These are phyloP conservation scores for Campoplex capitator DNA, from an alignment of 2,888 invertebrate species.

Conservation along the genomic window DNA sequence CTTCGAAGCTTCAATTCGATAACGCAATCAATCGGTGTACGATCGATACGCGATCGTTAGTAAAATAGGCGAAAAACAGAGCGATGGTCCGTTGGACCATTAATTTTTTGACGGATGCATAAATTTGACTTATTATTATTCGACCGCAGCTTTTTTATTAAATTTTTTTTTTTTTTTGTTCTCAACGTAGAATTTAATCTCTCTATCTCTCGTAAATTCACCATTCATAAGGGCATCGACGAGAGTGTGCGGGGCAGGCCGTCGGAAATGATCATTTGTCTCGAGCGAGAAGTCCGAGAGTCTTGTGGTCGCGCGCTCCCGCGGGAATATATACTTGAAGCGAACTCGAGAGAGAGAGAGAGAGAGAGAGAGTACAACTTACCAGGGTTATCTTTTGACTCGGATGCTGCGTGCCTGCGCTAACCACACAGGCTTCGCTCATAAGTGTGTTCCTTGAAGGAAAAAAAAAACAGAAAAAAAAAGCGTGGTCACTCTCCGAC, in stretches of 20 bases:
- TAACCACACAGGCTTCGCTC: slow-evolving; percentile 58
- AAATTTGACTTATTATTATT: slow-evolving; percentile 19
- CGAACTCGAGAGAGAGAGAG: slow-evolving; percentile 22
- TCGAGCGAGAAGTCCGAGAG: slow-evolving; percentile 40
- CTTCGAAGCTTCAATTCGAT: background rate
- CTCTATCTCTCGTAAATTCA: slow-evolving; percentile 43
- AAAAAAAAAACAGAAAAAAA: background rate
- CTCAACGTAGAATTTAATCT: slow-evolving; percentile 13
- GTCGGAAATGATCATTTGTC: slow-evolving; percentile 55
- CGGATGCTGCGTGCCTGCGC: slow-evolving; percentile 60
- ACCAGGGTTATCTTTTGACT: slow-evolving; percentile 46
- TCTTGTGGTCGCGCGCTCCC: slow-evolving; percentile 48
- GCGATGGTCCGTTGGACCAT: background rate
- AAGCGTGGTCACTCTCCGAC: slow-evolving; percentile 63
- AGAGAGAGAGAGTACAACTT: slow-evolving; percentile 17
- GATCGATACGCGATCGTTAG: background rate
- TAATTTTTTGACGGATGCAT: background rate
- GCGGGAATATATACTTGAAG: slow-evolving; percentile 47
- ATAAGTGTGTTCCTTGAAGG: slow-evolving; percentile 39
- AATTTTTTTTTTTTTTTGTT: no score
- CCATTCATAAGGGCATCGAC: slow-evolving; percentile 45
- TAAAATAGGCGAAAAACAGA: background rate
- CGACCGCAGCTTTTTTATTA: background rate
- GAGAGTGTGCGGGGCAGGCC: slow-evolving; percentile 17
- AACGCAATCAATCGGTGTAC: background rate